Percentiles rank a stretch among this genome's conserved stretches.
phyloP scores from a whole-genome alignment of 1,140 invertebrate species.

The Hycleus cichorii region DNA sequence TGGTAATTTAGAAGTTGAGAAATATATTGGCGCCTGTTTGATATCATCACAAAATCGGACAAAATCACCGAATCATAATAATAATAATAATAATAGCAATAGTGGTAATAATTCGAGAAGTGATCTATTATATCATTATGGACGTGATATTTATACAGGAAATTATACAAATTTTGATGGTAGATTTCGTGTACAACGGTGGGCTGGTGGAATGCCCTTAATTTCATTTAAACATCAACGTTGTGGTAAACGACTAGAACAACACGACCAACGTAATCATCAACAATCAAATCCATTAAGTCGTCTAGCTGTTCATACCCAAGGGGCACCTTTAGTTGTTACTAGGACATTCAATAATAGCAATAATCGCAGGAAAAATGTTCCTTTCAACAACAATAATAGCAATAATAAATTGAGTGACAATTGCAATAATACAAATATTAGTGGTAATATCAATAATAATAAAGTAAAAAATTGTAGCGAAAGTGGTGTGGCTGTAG shows the following conservation, averaged over 20 bases:
- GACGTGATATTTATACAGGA: neutral
- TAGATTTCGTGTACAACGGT: constrained; percentile 21
- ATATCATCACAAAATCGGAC: constrained; percentile 48
- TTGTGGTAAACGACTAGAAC: constrained; percentile 11
- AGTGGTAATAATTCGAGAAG: neutral
- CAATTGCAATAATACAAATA: constrained; percentile 9
- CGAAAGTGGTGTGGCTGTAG: constrained; percentile 42
- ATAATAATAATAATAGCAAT: neutral
- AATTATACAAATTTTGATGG: neutral
- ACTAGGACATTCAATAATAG: constrained; percentile 43
- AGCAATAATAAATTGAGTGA: constrained; percentile 21
- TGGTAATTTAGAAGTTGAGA: constrained; percentile 52
- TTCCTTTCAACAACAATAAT: constrained; percentile 4
- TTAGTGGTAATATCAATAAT: neutral
- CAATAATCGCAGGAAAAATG: constrained; percentile 32
- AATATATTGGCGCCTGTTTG: constrained; percentile 57
- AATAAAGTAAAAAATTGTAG: neutral
- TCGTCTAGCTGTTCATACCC: constrained; percentile 65
- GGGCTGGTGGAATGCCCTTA: constrained; percentile 35
- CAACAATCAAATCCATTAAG: constrained; percentile 44
- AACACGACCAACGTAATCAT: constrained; percentile 23
- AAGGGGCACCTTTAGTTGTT: constrained; percentile 67
- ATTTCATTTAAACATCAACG: constrained; percentile 31
- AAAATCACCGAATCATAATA: constrained; percentile 16
- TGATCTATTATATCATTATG: neutral